Conservation (phyloP, 2,888 invertebrate species). For the Philhelius pedissequus region DNA sequence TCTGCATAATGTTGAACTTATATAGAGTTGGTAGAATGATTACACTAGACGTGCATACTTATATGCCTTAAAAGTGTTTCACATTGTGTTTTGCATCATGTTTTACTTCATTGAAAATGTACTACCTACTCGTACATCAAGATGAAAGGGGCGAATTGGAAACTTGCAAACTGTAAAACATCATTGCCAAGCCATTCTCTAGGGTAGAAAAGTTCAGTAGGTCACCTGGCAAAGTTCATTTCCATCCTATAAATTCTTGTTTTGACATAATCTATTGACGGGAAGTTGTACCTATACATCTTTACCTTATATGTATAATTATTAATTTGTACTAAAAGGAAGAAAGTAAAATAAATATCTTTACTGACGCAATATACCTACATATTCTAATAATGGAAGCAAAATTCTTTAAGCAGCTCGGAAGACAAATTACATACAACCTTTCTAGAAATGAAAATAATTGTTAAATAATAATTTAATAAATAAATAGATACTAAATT, state of each 20-base stretch:
- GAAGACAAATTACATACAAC: no score
- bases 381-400: no score
- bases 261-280: not conserved
- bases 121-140: not conserved
- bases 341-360: not conserved
- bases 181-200: slow-evolving; percentile 16
- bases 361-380: not conserved
- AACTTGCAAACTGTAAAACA: not conserved
- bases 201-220: slow-evolving; percentile 17
- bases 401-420: no score
- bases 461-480: no score
- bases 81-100: slow-evolving; percentile 1
- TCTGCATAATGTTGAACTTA: not conserved
- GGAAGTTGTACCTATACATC: not conserved
- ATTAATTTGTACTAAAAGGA: not conserved
- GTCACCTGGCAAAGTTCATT: slow-evolving; percentile 57
- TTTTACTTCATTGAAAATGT: slow-evolving; percentile 15
- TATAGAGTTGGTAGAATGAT: slow-evolving; percentile 42
- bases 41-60: not conserved
- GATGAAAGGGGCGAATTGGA: not conserved
- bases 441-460: no score
- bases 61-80: not conserved
- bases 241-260: slow-evolving; percentile 27
- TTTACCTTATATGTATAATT: not conserved
- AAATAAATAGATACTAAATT: no score